phyloP scores from a whole-genome alignment of 2,113 vertebrate species.

The Machaerirhynchus nigripectus region DNA sequence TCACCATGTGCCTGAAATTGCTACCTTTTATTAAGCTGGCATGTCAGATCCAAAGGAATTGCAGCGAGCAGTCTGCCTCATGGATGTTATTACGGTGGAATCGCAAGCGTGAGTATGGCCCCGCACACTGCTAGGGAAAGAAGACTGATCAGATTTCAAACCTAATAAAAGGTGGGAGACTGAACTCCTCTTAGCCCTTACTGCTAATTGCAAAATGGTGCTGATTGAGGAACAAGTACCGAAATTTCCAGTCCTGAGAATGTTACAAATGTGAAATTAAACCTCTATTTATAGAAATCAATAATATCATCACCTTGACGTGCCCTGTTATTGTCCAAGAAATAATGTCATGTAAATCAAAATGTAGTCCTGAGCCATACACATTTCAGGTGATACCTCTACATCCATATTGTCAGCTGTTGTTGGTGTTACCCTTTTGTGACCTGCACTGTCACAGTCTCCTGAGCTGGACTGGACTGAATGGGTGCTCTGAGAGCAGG shows the following conservation, averaged over 20 bases:
- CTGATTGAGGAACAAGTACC: neutral
- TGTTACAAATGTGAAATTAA: neutral
- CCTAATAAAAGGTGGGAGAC: neutral
- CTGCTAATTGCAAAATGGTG: neutral
- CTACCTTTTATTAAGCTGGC: neutral
- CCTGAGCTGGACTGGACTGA: neutral
- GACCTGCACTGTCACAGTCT: neutral
- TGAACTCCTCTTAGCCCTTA: neutral
- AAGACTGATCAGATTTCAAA: slow-evolving; percentile 19
- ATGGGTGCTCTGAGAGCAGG: fast-evolving
- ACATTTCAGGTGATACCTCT: neutral
- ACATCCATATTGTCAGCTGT: neutral
- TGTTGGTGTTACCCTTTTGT: neutral
- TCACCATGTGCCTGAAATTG: neutral
- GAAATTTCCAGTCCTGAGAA: neutral
- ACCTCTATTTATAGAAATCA: neutral
- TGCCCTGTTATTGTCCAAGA: neutral
- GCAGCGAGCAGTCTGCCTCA: neutral
- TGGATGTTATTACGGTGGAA: neutral
- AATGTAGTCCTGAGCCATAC: fast-evolving
- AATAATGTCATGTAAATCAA: neutral
- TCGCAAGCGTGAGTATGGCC: fast-evolving
- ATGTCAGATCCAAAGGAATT: neutral
- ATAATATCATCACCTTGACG: neutral
- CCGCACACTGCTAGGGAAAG: neutral